A percentile compares a stretch with the other conserved stretches of the same genome.
Evolutionary conservation across 2,113 vertebrate genomes (phyloP).

Genomic region (Ellobius talpinus): DNA sequence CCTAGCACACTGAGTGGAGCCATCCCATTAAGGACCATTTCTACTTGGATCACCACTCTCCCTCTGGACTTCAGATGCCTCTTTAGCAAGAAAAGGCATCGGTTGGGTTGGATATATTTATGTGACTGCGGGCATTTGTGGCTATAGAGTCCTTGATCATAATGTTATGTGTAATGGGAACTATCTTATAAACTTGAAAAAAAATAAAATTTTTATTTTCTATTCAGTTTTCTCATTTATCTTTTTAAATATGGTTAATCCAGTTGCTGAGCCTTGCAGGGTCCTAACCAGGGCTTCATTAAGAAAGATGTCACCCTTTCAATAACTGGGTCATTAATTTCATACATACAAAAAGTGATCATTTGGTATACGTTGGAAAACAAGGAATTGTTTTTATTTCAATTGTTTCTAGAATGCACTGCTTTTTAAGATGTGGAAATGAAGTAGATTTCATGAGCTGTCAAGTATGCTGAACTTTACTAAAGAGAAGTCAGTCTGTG

Average conservation of each 20-base stretch:
- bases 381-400: conserved; percentile 47
- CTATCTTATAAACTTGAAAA: conserved; percentile 88
- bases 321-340: conserved; percentile 40
- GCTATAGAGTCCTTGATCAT: conserved; percentile 71
- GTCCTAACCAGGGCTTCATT: not conserved
- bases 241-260: conserved; percentile 69
- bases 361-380: not conserved
- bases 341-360: not conserved
- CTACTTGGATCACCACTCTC: conserved; percentile 29
- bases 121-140: conserved; percentile 73
- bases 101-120: conserved; percentile 62
- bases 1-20: not conserved
- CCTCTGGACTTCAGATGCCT: conserved; percentile 52
- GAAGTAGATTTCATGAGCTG: conserved; percentile 28
- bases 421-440: conserved; percentile 57
- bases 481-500: conserved; percentile 40
- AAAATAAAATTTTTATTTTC: conserved; percentile 90
- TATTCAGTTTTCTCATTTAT: conserved; percentile 81
- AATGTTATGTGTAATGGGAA: conserved; percentile 85
- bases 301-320: not conserved
- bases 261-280: not conserved
- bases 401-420: conserved; percentile 52
- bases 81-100: conserved; percentile 16
- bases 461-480: conserved; percentile 44
- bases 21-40: conserved; percentile 7